These are phyloP conservation scores for Drosophila robusta DNA, from an alignment of 2,888 invertebrate genomes.

Conservation along the genomic window DNA sequence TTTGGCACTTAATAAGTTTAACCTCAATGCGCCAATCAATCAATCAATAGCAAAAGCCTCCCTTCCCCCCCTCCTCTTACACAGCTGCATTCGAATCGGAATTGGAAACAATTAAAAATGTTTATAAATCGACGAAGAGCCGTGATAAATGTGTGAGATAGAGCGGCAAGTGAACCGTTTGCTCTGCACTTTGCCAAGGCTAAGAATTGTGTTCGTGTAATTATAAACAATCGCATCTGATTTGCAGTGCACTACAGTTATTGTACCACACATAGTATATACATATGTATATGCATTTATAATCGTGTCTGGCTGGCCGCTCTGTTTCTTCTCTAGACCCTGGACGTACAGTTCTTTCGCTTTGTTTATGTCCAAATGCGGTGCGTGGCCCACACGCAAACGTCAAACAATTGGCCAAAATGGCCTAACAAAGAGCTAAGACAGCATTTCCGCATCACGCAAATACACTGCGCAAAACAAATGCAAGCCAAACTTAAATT, in stretches of 20 bases:
- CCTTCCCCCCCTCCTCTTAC: neutral
- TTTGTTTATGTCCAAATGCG: slow-evolving; percentile 13
- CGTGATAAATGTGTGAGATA: slow-evolving; percentile 8
- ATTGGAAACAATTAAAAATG: slow-evolving; percentile 29
- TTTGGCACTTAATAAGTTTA: slow-evolving; percentile 68
- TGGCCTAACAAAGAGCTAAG: slow-evolving; percentile 17
- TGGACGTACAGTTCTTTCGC: slow-evolving; percentile 5
- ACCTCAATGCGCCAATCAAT: slow-evolving; percentile 65
- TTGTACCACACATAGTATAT: neutral
- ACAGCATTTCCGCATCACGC: slow-evolving; percentile 48
- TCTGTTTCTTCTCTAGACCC: slow-evolving; percentile 17
- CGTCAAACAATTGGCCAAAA: slow-evolving; percentile 28
- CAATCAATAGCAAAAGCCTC: slow-evolving; percentile 47
- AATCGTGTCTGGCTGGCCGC: slow-evolving; percentile 4
- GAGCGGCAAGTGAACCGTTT: slow-evolving; percentile 16
- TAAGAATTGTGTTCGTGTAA: slow-evolving; percentile 23
- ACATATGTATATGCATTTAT: neutral
- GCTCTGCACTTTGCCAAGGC: slow-evolving; percentile 56
- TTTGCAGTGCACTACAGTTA: slow-evolving; percentile 15
- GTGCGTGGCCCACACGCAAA: slow-evolving; percentile 42
- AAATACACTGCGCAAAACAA: slow-evolving; percentile 29
- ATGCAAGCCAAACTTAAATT: neutral
- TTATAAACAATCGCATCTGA: slow-evolving; percentile 38
- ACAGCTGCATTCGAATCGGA: slow-evolving; percentile 40
- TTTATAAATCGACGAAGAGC: slow-evolving; percentile 6